Conservation (phyloP, 2,113 vertebrate genomes). For the Tiliqua scincoides region DNA sequence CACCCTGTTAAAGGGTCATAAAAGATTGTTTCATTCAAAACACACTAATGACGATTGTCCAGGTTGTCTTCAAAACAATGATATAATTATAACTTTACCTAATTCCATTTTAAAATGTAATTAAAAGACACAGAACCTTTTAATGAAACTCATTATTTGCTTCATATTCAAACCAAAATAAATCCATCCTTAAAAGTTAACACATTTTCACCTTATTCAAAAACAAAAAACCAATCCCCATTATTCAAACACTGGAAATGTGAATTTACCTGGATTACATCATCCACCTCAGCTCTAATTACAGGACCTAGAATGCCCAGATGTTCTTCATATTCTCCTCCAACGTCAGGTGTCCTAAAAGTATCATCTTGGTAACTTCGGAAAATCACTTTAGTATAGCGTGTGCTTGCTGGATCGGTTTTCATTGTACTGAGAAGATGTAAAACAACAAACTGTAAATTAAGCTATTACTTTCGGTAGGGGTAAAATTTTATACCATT, state of each 20-base stretch:
- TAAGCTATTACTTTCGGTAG: constrained; percentile 32
- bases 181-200: not conserved
- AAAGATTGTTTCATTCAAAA: not conserved
- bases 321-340: constrained; percentile 87
- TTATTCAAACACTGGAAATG: not conserved
- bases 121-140: not conserved
- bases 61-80: not conserved
- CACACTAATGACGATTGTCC: not conserved
- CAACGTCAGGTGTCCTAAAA: constrained; percentile 80
- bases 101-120: not conserved
- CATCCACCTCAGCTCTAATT: constrained; percentile 90
- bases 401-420: constrained; percentile 59
- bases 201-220: not conserved
- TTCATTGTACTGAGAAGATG: constrained; percentile 64
- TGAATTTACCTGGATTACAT: constrained; percentile 88
- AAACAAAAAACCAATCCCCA: not conserved
- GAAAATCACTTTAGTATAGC: constrained; percentile 89
- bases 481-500: not conserved
- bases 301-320: constrained; percentile 93
- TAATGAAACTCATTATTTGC: not conserved
- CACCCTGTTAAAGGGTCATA: too few relatives aligned
- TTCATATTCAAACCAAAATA: not conserved
- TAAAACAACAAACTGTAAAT: not conserved
- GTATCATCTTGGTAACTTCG: constrained; percentile 85
- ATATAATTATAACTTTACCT: not conserved